Conservation (phyloP, 2,113 vertebrate species). For the Nematolebias whitei region DNA sequence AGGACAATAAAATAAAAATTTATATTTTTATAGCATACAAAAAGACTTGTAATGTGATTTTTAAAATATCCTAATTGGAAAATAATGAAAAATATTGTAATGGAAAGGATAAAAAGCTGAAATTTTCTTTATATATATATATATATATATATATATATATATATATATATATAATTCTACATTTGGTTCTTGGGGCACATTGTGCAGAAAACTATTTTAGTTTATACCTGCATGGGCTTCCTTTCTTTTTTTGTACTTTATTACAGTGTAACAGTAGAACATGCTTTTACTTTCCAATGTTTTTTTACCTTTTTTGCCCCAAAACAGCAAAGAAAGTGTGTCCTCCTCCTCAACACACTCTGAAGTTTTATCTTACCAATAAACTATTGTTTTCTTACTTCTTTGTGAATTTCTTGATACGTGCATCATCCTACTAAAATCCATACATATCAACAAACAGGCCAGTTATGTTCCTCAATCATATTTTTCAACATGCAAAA, state of each 20-base stretch:
- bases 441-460: slow-evolving; percentile 9
- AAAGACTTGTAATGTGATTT: not conserved
- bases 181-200: slow-evolving; percentile 14
- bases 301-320: slow-evolving; percentile 48
- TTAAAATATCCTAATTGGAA: not conserved
- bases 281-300: not conserved
- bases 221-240: no score
- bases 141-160: no score
- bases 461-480: not conserved
- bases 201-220: no score
- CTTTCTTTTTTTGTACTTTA: slow-evolving; percentile 4
- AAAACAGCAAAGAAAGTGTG: slow-evolving; percentile 19
- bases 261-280: not conserved
- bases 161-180: not conserved
- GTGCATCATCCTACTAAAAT: slow-evolving; percentile 3
- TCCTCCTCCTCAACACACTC: slow-evolving; percentile 22
- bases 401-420: slow-evolving; percentile 15
- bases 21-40: not conserved
- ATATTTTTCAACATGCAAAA: not conserved
- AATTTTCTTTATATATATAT: no score
- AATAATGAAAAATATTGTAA: not conserved
- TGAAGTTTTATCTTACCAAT: slow-evolving; percentile 17
- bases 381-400: not conserved
- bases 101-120: not conserved
- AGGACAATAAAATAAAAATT: no score